Base-by-base conservation (phyloP, 2,888 invertebrate genomes). In the Tenthredo notha region DNA sequence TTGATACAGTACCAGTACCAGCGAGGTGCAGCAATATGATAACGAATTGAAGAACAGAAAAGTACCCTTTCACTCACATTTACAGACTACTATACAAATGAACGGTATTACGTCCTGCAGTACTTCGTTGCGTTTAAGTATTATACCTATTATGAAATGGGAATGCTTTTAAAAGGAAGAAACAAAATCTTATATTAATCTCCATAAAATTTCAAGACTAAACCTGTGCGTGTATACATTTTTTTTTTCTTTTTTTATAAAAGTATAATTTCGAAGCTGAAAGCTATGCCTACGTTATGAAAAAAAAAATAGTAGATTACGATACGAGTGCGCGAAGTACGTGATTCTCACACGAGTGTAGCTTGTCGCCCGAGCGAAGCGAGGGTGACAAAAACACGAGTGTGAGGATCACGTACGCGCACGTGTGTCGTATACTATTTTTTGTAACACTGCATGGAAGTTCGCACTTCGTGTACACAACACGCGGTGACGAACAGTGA, bases 111-210 rank as follows among this genome's bases (percentile, higher is more conserved):
- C 33, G 77, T 7, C 18, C n/a, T 29, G 29, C 50, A 54, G 29
- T 29, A 29, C 50, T 77, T 25, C 40, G 25, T 47, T 77, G 18
- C 54, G 15, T n/a, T 54, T 29, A 33, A 10, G 12, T 54, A 15
- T 25, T 15, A 50, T 18, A 10, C 25, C 12, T 21, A 77, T 25
- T 18, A 7, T 29, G 29, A 21, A 54, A 50, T 50, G 54, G 10
- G 7, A 50, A 77, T 50, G 50, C 50, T 54, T 70, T 29, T 33
- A 33, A 29, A 33, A 50, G 33, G 25, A 18, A 18, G n/a, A 54
- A 77, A 77, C 29, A 77, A n/a, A n/a, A 50, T 18, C 33, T 54
- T 50, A 40, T 33, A 40, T 18, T 33, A 50, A 47, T 77, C 77
- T 25, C 77, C 50, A 33, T 29, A 9, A 54, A 54, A 54, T 18